phyloP scores from a whole-genome alignment of 2,888 invertebrate species.

The Dyspetes luteomarginatus region DNA sequence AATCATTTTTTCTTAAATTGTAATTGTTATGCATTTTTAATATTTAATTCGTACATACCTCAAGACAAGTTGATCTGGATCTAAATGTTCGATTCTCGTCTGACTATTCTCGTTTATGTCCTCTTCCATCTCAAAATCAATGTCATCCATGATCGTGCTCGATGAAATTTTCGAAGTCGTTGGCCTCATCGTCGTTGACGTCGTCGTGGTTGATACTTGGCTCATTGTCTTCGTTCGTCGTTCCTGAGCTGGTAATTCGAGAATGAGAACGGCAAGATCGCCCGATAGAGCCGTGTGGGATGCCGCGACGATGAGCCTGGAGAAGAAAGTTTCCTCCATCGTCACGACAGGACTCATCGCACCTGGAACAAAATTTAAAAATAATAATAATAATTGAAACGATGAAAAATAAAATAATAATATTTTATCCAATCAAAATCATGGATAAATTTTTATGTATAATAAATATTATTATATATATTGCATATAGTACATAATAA shows the following conservation, averaged over 20 bases:
- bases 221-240: constrained; percentile 73
- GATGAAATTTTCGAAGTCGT: constrained; percentile 78
- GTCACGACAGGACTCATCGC: constrained; percentile 71
- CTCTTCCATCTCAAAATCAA: constrained; percentile 68
- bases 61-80: constrained; percentile 71
- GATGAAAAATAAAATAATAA: too few relatives aligned
- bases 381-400: not conserved
- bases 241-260: constrained; percentile 78
- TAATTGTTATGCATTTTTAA: too few relatives aligned
- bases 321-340: constrained; percentile 71
- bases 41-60: constrained; percentile 66
- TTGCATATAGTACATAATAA: too few relatives aligned
- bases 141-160: constrained; percentile 67
- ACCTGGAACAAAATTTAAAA: constrained; percentile 66
- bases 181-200: constrained; percentile 79
- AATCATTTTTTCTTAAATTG: too few relatives aligned
- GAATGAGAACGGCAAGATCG: constrained; percentile 89
- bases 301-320: constrained; percentile 88
- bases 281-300: constrained; percentile 91
- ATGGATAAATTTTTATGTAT: too few relatives aligned
- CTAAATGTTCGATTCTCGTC: constrained; percentile 26
- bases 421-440: too few relatives aligned
- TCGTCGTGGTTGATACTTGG: constrained; percentile 81
- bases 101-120: constrained; percentile 55
- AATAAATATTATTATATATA: too few relatives aligned